Evolutionary conservation across 2,888 invertebrate genomes (phyloP).

Genomic region (Ophion obscuratus): DNA sequence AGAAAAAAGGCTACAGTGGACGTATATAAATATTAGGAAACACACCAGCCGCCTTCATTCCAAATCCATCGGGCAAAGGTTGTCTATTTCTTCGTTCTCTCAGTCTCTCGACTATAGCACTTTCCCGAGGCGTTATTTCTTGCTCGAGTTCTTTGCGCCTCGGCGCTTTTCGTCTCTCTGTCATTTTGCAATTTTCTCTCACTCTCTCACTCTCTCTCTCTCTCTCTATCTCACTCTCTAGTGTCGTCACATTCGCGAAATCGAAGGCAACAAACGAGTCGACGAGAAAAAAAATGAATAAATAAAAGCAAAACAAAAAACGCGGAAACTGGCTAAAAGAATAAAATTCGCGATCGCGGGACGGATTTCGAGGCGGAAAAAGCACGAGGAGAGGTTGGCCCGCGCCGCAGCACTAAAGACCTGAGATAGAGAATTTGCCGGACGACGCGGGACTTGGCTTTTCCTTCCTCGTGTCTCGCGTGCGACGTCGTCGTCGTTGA

Average conservation of each 20-base stretch:
- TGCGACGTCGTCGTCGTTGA: constrained; percentile 37
- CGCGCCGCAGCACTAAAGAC: constrained; percentile 51
- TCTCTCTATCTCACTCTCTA: constrained; percentile 75
- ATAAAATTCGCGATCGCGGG: constrained; percentile 18
- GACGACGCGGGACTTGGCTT: constrained; percentile 42
- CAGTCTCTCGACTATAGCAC: constrained; percentile 60
- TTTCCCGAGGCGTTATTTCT: constrained; percentile 54
- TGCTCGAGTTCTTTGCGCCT: constrained; percentile 71
- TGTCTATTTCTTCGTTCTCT: constrained; percentile 69
- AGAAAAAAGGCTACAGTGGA: neutral
- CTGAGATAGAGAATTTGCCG: constrained; percentile 37
- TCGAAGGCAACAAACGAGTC: neutral
- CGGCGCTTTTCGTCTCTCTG: constrained; percentile 72
- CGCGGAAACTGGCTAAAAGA: neutral
- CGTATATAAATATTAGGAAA: constrained; percentile 47
- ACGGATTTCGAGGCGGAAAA: constrained; percentile 1
- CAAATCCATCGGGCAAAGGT: constrained; percentile 73
- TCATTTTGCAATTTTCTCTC: constrained; percentile 69
- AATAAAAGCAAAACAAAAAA: neutral
- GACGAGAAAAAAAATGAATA: constrained; percentile 1
- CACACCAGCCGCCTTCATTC: constrained; percentile 71
- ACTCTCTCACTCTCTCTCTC: constrained; percentile 71
- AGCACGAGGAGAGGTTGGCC: constrained; percentile 53
- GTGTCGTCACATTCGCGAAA: constrained; percentile 40
- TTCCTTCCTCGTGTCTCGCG: constrained; percentile 41